A percentile compares a stretch with the other conserved stretches of the same genome.
Evolutionary conservation across 2,113 vertebrate species (phyloP).

Genomic region (Noturus placidus): DNA sequence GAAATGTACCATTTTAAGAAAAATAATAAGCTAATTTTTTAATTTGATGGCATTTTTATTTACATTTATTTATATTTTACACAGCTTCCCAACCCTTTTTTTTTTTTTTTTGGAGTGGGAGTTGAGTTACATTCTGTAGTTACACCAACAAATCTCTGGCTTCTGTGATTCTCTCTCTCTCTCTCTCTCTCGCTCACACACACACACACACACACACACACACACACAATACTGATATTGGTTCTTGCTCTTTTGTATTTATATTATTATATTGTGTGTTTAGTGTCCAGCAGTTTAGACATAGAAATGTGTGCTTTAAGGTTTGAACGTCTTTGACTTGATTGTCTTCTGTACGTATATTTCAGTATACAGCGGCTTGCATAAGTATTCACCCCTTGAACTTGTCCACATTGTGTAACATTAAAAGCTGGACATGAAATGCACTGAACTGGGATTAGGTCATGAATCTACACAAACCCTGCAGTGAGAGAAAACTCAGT

Average conservation of each 20-base stretch:
- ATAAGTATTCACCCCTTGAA: constrained; percentile 1
- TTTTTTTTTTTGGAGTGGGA: no score
- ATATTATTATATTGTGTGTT: neutral
- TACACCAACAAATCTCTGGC: neutral
- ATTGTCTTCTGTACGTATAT: neutral
- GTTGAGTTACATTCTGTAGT: neutral
- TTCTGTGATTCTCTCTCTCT: neutral
- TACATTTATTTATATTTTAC: no score
- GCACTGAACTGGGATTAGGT: neutral
- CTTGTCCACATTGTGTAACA: neutral
- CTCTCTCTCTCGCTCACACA: no score
- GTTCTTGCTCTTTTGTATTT: neutral
- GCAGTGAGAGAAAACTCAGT: neutral
- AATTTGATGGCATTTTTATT: no score
- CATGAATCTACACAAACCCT: neutral
- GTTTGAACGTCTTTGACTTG: neutral
- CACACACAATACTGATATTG: neutral
- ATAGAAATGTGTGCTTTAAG: neutral
- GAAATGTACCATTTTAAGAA: no score
- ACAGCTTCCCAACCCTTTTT: no score
- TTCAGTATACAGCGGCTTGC: neutral
- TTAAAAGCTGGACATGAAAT: neutral
- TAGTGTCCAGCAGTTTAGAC: neutral
- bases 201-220: neutral
- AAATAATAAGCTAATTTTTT: no score